Percentiles rank a stretch among this genome's conserved stretches.
These are phyloP conservation scores for Volucella bombylans DNA, from an alignment of 2,888 invertebrate genomes.

Conservation along the genomic window DNA sequence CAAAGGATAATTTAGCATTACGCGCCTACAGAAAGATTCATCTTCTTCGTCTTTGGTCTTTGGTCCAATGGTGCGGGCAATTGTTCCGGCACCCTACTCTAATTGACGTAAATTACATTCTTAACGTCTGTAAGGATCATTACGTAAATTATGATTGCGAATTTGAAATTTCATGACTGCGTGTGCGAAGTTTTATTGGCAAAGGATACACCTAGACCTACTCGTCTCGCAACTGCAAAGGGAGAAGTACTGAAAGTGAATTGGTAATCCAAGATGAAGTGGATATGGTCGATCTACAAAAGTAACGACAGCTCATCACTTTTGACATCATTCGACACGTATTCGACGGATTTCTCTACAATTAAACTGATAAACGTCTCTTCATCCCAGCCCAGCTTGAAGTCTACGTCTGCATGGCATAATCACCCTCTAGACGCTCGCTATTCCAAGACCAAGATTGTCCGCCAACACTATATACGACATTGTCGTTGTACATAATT, in stretches of 20 bases:
- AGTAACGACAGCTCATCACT: too few species aligned
- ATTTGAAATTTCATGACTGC: slow-evolving; percentile 52
- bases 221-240: background rate
- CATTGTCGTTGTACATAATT: background rate
- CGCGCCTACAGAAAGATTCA: slow-evolving; percentile 43
- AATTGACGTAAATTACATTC: slow-evolving; percentile 68
- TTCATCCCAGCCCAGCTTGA: too few species aligned
- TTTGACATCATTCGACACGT: too few species aligned
- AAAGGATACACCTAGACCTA: background rate
- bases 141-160: slow-evolving; percentile 71
- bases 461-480: too few species aligned
- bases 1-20: slow-evolving; percentile 67
- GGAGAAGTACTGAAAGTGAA: background rate
- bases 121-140: slow-evolving; percentile 63
- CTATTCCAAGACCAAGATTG: too few species aligned
- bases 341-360: too few species aligned
- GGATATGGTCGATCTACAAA: too few species aligned
- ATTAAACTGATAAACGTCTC: too few species aligned
- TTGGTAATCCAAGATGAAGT: background rate
- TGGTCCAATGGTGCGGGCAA: slow-evolving; percentile 19
- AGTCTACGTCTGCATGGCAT: too few species aligned
- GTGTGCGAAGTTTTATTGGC: slow-evolving; percentile 31
- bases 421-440: too few species aligned
- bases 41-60: slow-evolving; percentile 36
- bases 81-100: slow-evolving; percentile 58